Base-by-base conservation (phyloP, 2,113 vertebrate genomes). In the Psammodynastes pulverulentus region DNA sequence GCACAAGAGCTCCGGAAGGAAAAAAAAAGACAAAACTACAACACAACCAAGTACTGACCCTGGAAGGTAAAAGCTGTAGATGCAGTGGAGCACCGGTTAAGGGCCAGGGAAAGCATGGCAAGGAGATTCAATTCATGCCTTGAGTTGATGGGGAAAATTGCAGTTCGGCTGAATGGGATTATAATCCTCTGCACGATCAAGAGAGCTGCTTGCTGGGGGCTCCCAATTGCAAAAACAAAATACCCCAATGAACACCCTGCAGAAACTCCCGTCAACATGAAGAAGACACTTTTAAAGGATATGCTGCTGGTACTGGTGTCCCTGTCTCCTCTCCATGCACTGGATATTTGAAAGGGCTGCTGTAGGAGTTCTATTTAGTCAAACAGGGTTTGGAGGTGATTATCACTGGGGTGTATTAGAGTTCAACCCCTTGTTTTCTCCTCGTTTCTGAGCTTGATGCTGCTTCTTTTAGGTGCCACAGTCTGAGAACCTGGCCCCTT, bases 361-460 rank as follows among this genome's bases (percentile, higher is more conserved):
- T 62, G 34, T 89, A 86, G 52, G 72, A 89, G 53, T 62, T 88
- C 48, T 88, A 56, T 56, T 53, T 51, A 92, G 53, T 92, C 79
- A 92, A 87, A 92, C 91, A 92, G 91, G 91, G 91, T 92, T 92
- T 92, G 45, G 53, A 29, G 87, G 79, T 86, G 53, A 92, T 58
- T 84, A 84, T 39, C 45, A 46, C 4, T 62, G 88, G 58, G 46
- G n/a, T 49, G 34, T 4, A 3, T 23, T 72, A 51, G 58, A n/a
- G 23, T 88, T 84, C 79, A 86, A 49, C 72, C 72, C 72, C n/a
- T 89, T 85, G 43, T 84, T 86, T 54, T 89, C 23, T 49, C 88
- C 91, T 92, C n/a, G 62, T 53, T 89, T 89, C 45, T 92, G 79
- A 84, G 88, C 88, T 86, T 86, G 88, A 85, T 29, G 88, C 9